phyloP scores from a whole-genome alignment of 2,797 vertebrate species.

The Eospalax fontanierii region DNA sequence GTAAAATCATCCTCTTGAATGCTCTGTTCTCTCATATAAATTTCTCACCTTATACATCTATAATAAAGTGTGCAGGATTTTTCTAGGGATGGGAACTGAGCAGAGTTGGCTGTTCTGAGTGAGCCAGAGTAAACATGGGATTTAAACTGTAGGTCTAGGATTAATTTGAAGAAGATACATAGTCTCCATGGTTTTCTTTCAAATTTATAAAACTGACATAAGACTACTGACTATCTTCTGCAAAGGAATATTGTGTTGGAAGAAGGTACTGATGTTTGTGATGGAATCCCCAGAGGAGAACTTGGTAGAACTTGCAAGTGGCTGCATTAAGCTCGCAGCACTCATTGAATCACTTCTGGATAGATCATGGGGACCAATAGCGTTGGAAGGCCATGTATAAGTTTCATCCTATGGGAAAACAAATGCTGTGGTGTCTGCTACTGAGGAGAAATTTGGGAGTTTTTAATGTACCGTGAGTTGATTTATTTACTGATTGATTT shows the following conservation, averaged over 20 bases:
- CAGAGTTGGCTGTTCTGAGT: background rate
- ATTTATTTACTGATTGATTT: too few relatives aligned
- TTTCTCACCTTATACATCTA: conserved; percentile 29
- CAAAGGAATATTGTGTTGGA: conserved; percentile 70
- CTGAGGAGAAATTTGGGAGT: background rate
- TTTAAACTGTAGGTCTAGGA: conserved; percentile 74
- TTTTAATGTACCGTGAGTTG: background rate
- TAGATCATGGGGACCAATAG: conserved; percentile 26
- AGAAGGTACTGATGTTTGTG: conserved; percentile 62
- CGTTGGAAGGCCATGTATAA: conserved; percentile 50
- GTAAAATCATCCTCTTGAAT: conserved; percentile 36
- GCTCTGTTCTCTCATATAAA: conserved; percentile 34
- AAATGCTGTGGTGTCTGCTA: background rate
- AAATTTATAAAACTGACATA: conserved; percentile 78
- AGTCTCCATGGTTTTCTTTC: conserved; percentile 69
- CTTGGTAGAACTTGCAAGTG: conserved; percentile 69
- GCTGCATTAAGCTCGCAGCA: conserved; percentile 53
- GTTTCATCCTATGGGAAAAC: conserved; percentile 45
- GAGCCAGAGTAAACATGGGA: conserved; percentile 61
- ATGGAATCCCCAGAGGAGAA: conserved; percentile 14
- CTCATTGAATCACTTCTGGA: conserved; percentile 53
- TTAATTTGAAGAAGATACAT: conserved; percentile 74
- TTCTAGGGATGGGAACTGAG: conserved; percentile 46
- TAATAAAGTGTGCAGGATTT: conserved; percentile 21
- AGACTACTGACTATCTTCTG: conserved; percentile 51